Percentiles rank a stretch among this genome's conserved stretches.
phyloP scores from a whole-genome alignment of 2,797 vertebrate species.

The Limnodromus scolopaceus region DNA sequence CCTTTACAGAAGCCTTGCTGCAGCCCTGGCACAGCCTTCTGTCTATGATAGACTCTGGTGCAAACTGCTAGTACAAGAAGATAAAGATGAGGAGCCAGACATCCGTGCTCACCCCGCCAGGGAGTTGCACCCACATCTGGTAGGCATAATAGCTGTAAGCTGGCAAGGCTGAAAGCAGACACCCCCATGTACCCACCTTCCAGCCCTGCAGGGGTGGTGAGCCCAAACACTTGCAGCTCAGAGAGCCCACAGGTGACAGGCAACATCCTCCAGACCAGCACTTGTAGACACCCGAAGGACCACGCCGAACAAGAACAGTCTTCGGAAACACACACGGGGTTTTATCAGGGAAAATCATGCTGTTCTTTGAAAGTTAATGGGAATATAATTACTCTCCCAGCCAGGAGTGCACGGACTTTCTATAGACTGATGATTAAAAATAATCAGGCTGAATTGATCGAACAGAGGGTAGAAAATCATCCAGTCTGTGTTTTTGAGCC shows the following conservation, averaged over 20 bases:
- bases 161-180: not conserved
- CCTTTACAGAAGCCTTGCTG: not conserved
- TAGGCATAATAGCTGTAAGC: not conserved
- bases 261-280: not conserved
- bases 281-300: not conserved
- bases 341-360: not conserved
- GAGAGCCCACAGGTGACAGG: not conserved
- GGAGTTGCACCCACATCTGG: rapidly evolving
- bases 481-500: rapidly evolving
- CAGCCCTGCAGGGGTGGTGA: not conserved
- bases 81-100: not conserved
- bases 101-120: rapidly evolving
- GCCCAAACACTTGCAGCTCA: not conserved
- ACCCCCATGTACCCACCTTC: not conserved
- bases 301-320: rapidly evolving
- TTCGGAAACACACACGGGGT: not conserved
- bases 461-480: not conserved
- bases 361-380: not conserved
- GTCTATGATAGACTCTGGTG: not conserved
- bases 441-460: not conserved
- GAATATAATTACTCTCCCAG: not conserved
- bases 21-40: not conserved
- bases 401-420: not conserved
- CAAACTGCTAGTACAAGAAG: not conserved
- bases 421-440: not conserved